These are phyloP conservation scores for Digitonthophagus gazella DNA, from an alignment of 2,888 invertebrate genomes.

Conservation along the genomic window DNA sequence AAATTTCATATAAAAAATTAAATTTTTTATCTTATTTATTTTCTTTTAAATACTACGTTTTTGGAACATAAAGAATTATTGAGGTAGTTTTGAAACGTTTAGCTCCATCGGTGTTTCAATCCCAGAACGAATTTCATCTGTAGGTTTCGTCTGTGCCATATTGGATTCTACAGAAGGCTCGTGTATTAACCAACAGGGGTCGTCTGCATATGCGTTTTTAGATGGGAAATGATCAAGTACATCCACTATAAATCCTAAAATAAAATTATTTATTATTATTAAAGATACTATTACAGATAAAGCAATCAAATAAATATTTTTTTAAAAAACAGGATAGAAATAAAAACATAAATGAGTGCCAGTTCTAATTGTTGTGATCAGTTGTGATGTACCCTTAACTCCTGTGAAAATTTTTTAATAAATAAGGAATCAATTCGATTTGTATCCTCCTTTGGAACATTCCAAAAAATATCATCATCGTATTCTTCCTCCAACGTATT, in stretches of 20 bases:
- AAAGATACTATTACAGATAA: too few species aligned
- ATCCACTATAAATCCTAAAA: conserved; percentile 30
- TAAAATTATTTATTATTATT: too few species aligned
- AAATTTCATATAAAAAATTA: conserved; percentile 33
- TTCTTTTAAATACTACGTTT: neutral
- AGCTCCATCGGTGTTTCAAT: conserved; percentile 7
- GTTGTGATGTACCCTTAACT: neutral
- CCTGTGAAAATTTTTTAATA: neutral
- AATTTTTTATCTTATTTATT: neutral
- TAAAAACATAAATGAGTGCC: neutral
- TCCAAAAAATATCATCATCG: neutral
- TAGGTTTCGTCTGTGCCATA: neutral
- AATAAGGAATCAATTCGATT: neutral
- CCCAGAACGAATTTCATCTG: neutral
- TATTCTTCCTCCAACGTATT: neutral
- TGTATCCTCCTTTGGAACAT: neutral
- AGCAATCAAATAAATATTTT: too few species aligned
- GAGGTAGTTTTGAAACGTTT: neutral
- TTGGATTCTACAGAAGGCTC: conserved; percentile 26
- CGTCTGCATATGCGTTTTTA: conserved; percentile 60
- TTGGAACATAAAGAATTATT: neutral
- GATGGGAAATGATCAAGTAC: conserved; percentile 20
- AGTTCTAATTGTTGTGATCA: neutral
- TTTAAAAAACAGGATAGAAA: neutral
- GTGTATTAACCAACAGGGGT: conserved; percentile 65